phyloP scores from a whole-genome alignment of 2,797 vertebrate species.

The Novumbra hubbsi region DNA sequence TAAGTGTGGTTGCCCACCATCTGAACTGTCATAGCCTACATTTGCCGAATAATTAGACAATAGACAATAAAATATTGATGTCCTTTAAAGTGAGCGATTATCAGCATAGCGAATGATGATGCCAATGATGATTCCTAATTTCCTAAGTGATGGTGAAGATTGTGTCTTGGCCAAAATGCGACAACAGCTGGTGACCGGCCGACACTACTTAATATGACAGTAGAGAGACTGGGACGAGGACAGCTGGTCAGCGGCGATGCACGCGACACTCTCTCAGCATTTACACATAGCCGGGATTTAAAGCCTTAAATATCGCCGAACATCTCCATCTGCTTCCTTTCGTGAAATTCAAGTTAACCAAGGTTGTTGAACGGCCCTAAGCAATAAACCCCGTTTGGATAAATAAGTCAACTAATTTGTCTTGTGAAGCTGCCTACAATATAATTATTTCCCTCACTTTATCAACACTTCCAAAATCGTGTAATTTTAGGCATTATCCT shows the following conservation, averaged over 20 bases:
- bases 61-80: constrained; percentile 67
- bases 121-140: not conserved
- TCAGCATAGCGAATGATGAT: not conserved
- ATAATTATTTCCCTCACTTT: too few species aligned
- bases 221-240: constrained; percentile 46
- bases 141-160: constrained; percentile 12
- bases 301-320: not conserved
- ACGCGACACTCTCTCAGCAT: constrained; percentile 6
- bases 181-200: constrained; percentile 78
- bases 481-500: too few species aligned
- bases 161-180: constrained; percentile 32
- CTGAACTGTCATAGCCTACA: constrained; percentile 6
- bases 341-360: constrained; percentile 32
- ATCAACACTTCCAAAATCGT: too few species aligned
- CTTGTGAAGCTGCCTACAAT: too few species aligned
- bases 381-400: constrained; percentile 38
- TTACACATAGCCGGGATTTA: constrained; percentile 8
- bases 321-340: constrained; percentile 28
- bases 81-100: constrained; percentile 47
- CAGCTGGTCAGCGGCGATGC: constrained; percentile 79
- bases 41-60: constrained; percentile 33
- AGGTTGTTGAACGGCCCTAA: constrained; percentile 18
- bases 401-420: not conserved
- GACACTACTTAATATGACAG: constrained; percentile 45
- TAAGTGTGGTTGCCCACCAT: not conserved